Evolutionary conservation across 2,888 invertebrate genomes (phyloP).

Genomic region (Tetrapedia diversipes): DNA sequence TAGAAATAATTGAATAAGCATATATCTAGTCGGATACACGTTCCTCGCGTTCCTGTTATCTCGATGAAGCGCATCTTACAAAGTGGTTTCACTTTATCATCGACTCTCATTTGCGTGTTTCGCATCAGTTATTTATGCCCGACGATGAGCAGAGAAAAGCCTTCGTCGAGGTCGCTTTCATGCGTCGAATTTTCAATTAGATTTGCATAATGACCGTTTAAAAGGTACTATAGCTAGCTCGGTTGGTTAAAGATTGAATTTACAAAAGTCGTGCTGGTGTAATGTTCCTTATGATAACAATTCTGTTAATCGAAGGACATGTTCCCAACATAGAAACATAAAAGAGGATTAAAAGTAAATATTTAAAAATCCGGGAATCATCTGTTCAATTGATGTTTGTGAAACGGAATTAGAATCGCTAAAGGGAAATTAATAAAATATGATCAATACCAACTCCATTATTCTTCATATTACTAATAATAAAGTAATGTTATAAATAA

Average conservation of each 20-base stretch:
- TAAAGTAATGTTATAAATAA: no score
- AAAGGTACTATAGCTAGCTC: constrained; percentile 15
- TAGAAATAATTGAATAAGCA: constrained; percentile 58
- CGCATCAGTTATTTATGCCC: constrained; percentile 48
- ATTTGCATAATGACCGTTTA: constrained; percentile 40
- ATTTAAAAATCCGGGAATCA: not conserved
- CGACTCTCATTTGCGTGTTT: constrained; percentile 58
- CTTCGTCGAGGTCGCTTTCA: constrained; percentile 28
- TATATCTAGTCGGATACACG: constrained; percentile 43
- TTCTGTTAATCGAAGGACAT: not conserved
- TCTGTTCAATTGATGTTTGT: not conserved
- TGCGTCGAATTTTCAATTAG: constrained; percentile 43
- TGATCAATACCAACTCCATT: not conserved
- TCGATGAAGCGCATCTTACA: constrained; percentile 51
- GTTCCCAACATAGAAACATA: no score
- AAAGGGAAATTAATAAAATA: not conserved
- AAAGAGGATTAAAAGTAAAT: not conserved
- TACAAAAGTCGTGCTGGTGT: not conserved
- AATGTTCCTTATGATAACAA: not conserved
- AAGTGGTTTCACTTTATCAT: constrained; percentile 59
- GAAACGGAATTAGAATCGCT: not conserved
- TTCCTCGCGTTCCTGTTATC: constrained; percentile 54
- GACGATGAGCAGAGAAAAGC: constrained; percentile 25
- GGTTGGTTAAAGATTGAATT: constrained; percentile 18
- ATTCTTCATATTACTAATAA: no score